Conservation (phyloP, 2,113 vertebrate genomes). For the Pterophyllum scalare region DNA sequence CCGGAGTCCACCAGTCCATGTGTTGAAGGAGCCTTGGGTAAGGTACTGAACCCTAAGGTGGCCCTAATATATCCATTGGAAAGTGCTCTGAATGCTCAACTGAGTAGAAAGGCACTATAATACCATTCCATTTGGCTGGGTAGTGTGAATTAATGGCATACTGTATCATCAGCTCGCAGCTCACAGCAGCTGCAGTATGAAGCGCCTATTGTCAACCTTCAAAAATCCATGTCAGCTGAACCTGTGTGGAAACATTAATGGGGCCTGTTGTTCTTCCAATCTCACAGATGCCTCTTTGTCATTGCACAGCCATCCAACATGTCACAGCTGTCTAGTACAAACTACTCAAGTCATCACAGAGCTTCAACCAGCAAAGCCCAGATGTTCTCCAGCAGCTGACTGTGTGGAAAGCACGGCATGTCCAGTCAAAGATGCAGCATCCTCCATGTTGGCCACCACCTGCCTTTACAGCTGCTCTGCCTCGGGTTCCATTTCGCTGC, state of each 20-base stretch:
- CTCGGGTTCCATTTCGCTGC: constrained; percentile 66
- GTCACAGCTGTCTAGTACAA: constrained; percentile 34
- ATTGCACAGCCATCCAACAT: constrained; percentile 49
- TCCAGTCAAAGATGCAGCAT: constrained; percentile 69
- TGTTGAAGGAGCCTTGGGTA: background rate
- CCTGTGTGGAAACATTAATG: constrained; percentile 21
- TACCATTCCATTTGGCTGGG: background rate
- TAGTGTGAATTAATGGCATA: background rate
- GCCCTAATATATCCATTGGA: no score
- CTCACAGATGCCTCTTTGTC: constrained; percentile 71
- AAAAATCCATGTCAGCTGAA: constrained; percentile 14
- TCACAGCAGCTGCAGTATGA: constrained; percentile 15
- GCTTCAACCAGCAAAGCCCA: constrained; percentile 51
- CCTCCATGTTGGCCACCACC: constrained; percentile 70
- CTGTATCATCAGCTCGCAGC: background rate
- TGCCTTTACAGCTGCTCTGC: constrained; percentile 71
- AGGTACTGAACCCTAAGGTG: background rate
- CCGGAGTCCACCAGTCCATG: no score
- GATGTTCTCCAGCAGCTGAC: constrained; percentile 75
- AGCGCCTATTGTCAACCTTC: constrained; percentile 12
- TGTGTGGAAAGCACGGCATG: constrained; percentile 49
- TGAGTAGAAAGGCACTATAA: background rate
- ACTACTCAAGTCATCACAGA: constrained; percentile 48
- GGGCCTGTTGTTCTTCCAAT: constrained; percentile 27
- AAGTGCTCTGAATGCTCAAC: background rate